Percentiles rank a stretch among this genome's conserved stretches.
Evolutionary conservation across 2,888 invertebrate species (phyloP).

Genomic region (Psococerastis gibbosa): DNA sequence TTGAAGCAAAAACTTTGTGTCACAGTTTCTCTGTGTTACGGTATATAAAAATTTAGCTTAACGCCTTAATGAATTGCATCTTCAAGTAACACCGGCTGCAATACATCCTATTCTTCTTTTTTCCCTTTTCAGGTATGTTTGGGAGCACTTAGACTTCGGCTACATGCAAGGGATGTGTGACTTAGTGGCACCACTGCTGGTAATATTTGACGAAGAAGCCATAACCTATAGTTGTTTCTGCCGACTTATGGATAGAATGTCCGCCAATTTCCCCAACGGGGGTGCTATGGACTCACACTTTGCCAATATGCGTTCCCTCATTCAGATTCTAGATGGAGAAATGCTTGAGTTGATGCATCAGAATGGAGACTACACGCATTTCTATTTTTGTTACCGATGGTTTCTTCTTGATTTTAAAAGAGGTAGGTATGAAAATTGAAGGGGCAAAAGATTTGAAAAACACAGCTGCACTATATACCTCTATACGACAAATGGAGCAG

Average conservation of each 20-base stretch:
- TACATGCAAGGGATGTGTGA: slow-evolving; percentile 99
- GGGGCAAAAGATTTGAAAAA: too few relatives aligned
- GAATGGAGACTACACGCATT: slow-evolving; percentile 90
- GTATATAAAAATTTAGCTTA: too few relatives aligned
- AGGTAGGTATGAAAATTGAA: slow-evolving; percentile 30
- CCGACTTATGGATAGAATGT: slow-evolving; percentile 75
- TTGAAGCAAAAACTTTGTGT: not conserved
- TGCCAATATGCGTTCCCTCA: slow-evolving; percentile 79
- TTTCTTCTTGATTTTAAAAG: slow-evolving; percentile 90
- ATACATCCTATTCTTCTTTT: slow-evolving; percentile 2
- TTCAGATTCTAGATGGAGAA: slow-evolving; percentile 81
- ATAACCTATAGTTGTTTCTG: slow-evolving; percentile 81
- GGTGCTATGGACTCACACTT: slow-evolving; percentile 93
- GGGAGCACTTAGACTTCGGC: slow-evolving; percentile 84
- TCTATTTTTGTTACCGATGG: slow-evolving; percentile 97
- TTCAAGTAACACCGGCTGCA: not conserved
- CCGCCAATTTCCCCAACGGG: slow-evolving; percentile 79
- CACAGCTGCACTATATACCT: too few relatives aligned
- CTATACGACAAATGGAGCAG: too few relatives aligned
- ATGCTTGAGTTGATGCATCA: slow-evolving; percentile 88
- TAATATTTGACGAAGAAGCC: slow-evolving; percentile 83
- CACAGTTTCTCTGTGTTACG: too few relatives aligned
- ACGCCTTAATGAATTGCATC: too few relatives aligned
- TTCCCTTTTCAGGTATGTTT: slow-evolving; percentile 58
- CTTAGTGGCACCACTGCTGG: slow-evolving; percentile 77